phyloP scores from a whole-genome alignment of 2,888 invertebrate species.

The Xestia xanthographa region DNA sequence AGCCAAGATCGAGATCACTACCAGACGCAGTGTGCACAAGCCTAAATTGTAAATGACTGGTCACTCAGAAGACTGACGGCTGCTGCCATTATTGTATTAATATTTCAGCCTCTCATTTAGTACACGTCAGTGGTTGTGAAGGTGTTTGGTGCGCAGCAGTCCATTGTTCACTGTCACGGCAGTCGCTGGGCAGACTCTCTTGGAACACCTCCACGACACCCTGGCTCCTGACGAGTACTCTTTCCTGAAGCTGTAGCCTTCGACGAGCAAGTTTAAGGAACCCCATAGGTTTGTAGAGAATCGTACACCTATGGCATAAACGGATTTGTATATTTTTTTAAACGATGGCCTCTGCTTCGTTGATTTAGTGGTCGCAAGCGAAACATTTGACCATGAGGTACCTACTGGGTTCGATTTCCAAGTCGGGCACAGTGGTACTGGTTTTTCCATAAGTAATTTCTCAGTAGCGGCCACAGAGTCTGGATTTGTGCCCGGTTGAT shows the following conservation, averaged over 20 bases:
- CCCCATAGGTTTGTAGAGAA: slow-evolving; percentile 59
- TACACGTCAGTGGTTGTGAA: slow-evolving; percentile 49
- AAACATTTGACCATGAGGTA: too few species aligned
- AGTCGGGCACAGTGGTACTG: too few species aligned
- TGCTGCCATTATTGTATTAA: not conserved
- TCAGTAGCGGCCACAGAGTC: too few species aligned
- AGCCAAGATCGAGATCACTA: not conserved
- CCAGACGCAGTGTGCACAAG: too few species aligned
- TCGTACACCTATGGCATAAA: slow-evolving; percentile 55
- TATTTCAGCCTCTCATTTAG: not conserved
- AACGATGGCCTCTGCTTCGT: too few species aligned
- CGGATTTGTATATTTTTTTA: not conserved
- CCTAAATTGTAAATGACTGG: not conserved
- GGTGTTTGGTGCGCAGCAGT: slow-evolving; percentile 42
- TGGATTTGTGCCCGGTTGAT: too few species aligned
- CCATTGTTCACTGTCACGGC: not conserved
- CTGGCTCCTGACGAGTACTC: too few species aligned
- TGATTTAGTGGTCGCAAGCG: too few species aligned
- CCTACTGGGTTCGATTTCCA: too few species aligned
- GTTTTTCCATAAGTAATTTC: too few species aligned
- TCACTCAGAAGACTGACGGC: not conserved
- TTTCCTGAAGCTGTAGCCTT: too few species aligned
- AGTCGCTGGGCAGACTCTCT: not conserved
- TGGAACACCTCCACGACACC: too few species aligned
- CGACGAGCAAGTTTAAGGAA: slow-evolving; percentile 41